A percentile compares a stretch with the other conserved stretches of the same genome.
phyloP scores from a whole-genome alignment of 2,113 vertebrate species.

The Corythaixoides concolor region DNA sequence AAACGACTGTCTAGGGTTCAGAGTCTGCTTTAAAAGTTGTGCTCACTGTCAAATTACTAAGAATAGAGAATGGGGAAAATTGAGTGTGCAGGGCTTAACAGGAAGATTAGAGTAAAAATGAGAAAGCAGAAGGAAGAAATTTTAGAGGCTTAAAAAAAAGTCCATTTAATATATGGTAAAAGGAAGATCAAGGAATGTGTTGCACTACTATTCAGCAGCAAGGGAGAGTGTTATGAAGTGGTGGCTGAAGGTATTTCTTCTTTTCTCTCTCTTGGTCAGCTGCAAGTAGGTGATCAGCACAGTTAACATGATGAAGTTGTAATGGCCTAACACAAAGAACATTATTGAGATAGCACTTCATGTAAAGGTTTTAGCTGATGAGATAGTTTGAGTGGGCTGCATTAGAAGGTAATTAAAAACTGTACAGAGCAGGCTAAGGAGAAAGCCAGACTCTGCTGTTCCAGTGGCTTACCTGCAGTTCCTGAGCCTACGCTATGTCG shows the following conservation, averaged over 20 bases:
- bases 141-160: neutral
- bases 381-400: neutral
- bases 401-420: neutral
- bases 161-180: neutral
- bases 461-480: neutral
- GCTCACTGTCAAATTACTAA: neutral
- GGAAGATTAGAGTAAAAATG: neutral
- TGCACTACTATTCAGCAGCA: neutral
- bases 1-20: neutral
- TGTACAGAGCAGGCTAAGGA: neutral
- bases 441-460: neutral
- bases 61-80: neutral
- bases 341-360: fast-evolving
- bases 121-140: neutral
- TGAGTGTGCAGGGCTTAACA: neutral
- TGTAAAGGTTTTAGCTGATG: neutral
- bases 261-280: fast-evolving
- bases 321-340: neutral
- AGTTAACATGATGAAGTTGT: neutral
- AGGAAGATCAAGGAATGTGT: neutral
- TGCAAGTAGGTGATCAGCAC: neutral
- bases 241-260: neutral
- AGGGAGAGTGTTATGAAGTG: neutral
- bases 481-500: fast-evolving
- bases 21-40: neutral